Percentiles rank a stretch among this genome's conserved stretches.
Evolutionary conservation across 2,113 vertebrate species (phyloP).

Genomic region (Theristicus caerulescens): DNA sequence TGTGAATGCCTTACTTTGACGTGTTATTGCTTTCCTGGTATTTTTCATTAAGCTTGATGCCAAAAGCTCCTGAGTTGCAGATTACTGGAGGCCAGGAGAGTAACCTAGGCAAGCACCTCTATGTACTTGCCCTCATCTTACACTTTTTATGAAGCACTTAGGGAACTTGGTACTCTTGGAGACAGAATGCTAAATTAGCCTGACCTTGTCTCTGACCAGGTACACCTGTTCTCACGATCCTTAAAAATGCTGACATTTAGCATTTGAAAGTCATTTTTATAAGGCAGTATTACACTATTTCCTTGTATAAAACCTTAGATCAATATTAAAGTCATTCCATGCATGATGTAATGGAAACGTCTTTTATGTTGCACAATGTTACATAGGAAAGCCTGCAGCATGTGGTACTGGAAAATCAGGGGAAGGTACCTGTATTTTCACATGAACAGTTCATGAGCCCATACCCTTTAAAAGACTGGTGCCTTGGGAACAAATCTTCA

Average conservation of each 20-base stretch:
- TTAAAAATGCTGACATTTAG: conserved; percentile 57
- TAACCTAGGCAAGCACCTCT: background rate
- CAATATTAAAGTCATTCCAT: conserved; percentile 36
- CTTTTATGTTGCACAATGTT: background rate
- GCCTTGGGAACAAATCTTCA: background rate
- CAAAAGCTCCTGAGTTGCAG: conserved; percentile 19
- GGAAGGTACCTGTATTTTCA: background rate
- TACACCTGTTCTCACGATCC: conserved; percentile 48
- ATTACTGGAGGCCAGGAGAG: background rate
- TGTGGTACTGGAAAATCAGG: background rate
- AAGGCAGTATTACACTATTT: conserved; percentile 41
- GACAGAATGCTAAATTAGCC: conserved; percentile 37
- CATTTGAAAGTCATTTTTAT: conserved; percentile 49
- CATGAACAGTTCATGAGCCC: background rate
- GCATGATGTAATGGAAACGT: conserved; percentile 39
- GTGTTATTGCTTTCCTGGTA: conserved; percentile 28
- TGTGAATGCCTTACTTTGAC: background rate
- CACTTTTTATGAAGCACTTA: conserved; percentile 28
- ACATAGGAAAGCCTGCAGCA: background rate
- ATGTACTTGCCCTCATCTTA: background rate
- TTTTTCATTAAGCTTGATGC: conserved; percentile 48
- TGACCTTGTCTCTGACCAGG: conserved; percentile 52
- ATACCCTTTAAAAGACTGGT: background rate
- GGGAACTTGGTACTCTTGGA: conserved; percentile 22
- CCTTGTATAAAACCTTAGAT: conserved; percentile 33